Base-by-base conservation (phyloP, 2,113 vertebrate genomes). In the Channa argus region DNA sequence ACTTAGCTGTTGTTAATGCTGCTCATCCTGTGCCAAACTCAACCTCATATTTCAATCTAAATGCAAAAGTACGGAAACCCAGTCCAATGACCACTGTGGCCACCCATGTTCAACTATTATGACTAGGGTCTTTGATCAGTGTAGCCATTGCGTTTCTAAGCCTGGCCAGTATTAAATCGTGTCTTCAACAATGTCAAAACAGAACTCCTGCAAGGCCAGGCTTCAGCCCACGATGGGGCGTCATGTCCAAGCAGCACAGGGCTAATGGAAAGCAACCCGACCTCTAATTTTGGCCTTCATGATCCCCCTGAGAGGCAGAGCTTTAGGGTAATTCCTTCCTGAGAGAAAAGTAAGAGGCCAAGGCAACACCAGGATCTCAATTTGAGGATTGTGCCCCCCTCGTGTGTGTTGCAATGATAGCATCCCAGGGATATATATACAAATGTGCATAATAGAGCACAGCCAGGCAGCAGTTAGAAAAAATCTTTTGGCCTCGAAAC, bases 371-470 rank as follows among this genome's bases (percentile, higher is more conserved):
- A 5, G 38, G 54, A 46, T 63, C 65, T 75, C 63, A 72, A 75
- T 63, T 54, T 69, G 62, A 52, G 47, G 64, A 83, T 79, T 74
- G 46, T 63, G 55, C 77, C 72, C 74, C 85, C 78, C 73, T 69
- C 68, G 78, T 86, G 86, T 80, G 77, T 80, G 74, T 59, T 82
- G 79, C 77, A 83, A 80, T 86, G 75, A 90, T 80, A 78, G 88
- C 79, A 75, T 80, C 87, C 89, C 78, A 56, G 39, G 62, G 61
- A 56, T 76, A 39, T 56, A 39, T 56, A 75, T 54, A 88, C 88
- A 92, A 89, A 87, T 63, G 86, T 65, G 53, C 54, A 88, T 86
- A 90, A 92, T 89, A 88, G 87, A 88, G 87, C 79, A 76, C 82
- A 55, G 72, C 83, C 68, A 63, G 64, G 74, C 75, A 70, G 71